Base-by-base conservation (phyloP, 2,797 vertebrate genomes). In the Mergus octosetaceus region DNA sequence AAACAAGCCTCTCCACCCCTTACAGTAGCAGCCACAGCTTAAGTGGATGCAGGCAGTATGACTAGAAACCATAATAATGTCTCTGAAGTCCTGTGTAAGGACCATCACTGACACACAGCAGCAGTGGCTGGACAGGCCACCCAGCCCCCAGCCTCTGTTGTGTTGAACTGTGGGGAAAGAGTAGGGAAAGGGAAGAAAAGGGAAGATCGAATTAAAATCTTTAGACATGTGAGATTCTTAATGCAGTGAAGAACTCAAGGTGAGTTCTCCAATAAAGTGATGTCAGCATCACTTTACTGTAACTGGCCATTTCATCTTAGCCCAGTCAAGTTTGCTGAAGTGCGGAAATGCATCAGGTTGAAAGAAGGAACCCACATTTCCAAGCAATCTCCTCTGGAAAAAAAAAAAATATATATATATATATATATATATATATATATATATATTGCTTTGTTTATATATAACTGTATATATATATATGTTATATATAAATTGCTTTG, bases 391-490 rank as follows among this genome's bases (percentile, higher is more conserved):
- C 20, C 3, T 41, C 57, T 56, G 16, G 16, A 1, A 1, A 25
- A 51, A 25, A 1, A 2, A 1, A 1, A 1, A 13, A 49, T n/a
- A n/a, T n/a, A n/a, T n/a, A n/a, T n/a, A 49, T 1, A 43, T 43
- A 43, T 43, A 18, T 39, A 38, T 38, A 10, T 38, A 38, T 38
- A 38, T 38, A 38, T 38, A 38, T 38, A 38, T 43, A 43, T 43
- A 43, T 43, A 43, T 18, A 43, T 43, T 18, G 43, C 43, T 45
- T 45, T 45, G 43, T 45, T 45, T 45, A 19, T 45, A 45, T 45
- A 19, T 45, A 45, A 10, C 43, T 45, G 43, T 45, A 43, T 43
- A 43, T 43, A 43, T 43, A 43, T 43, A 43, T 43, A 43, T 43
- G 43, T 18, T 43, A 43, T 43, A 43, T 43, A 43, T 43, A 45